Evolutionary conservation across 1,140 invertebrate genomes (phyloP), one percentile per base, ranked within the genome.

Genomic region (Triops cancriformis): DNA sequence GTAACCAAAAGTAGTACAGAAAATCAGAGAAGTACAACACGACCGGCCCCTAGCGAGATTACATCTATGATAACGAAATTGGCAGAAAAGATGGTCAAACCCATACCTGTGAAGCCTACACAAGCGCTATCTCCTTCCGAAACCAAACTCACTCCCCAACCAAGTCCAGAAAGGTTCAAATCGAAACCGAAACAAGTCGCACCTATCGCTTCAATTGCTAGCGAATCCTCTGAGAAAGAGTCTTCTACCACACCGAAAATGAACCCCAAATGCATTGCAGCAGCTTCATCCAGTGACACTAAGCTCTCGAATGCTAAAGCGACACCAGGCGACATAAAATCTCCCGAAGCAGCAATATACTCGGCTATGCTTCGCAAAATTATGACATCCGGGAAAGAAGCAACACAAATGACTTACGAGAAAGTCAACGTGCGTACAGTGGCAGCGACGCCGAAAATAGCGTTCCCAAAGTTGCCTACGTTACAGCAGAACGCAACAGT

Each of bases 391-490:
- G 51, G 51, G 18, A 64, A 64, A 18, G 51, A 64, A 64, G 14
- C 51, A 2, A 64, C 51, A 2, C 9, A 64, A 64, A 64, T 64
- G 51, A 64, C 51, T 18, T 64, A 64, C n/a, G 51, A 64, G n/a
- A 64, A 64, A 79, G 75, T 81, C 76, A 80, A 80, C 78, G 75
- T 82, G 78, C 31, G 81, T 83, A 82, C 78, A 82, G 82, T 26
- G 11, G 51, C 73, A 73, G 64, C 42, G 18, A 37, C 72, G 23
- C 31, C 51, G 14, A 64, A 64, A 18, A 14, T 1, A n/a, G 23
- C n/a, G 18, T 64, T 14, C 6, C 51, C 51, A 23, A 64, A 64
- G 18, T 18, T 1, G 51, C 14, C 9, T 0, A 2, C 7, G 1
- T 6, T 14, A 18, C 14, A n/a, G 23, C 10, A 6, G 6, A 23